Percentiles rank a stretch among this genome's conserved stretches.
Evolutionary conservation across 2,888 invertebrate genomes (phyloP).

Genomic region (Phrixothrix hirtus): DNA sequence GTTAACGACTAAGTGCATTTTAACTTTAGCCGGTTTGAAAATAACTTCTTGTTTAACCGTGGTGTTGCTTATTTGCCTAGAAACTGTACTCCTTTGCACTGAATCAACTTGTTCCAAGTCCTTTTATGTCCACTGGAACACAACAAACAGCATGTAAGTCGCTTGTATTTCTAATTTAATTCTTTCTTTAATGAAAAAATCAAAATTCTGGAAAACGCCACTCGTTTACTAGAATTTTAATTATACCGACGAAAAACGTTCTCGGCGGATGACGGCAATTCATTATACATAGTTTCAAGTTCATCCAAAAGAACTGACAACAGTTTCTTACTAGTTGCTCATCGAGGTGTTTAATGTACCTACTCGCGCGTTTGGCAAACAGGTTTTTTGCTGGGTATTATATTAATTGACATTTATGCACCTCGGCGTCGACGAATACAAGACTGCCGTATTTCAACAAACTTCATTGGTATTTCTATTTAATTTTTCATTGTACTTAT

Average conservation of each 20-base stretch:
- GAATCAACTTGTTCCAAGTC: slow-evolving; percentile 77
- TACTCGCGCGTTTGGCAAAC: slow-evolving; percentile 23
- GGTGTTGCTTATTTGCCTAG: slow-evolving; percentile 60
- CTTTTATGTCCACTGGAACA: slow-evolving; percentile 89
- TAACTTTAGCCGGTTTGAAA: slow-evolving; percentile 44
- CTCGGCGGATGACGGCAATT: not conserved
- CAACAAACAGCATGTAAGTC: slow-evolving; percentile 81
- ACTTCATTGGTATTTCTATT: slow-evolving; percentile 14
- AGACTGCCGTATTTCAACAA: not conserved
- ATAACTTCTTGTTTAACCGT: slow-evolving; percentile 61
- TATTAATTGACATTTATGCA: slow-evolving; percentile 28
- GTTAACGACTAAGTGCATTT: slow-evolving; percentile 45
- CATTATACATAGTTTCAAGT: slow-evolving; percentile 2
- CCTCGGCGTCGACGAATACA: slow-evolving; percentile 14
- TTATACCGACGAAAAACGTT: not conserved
- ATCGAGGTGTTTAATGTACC: slow-evolving; percentile 18
- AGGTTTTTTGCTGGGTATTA: slow-evolving; percentile 22
- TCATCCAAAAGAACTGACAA: slow-evolving; percentile 14
- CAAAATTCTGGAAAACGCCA: too few species aligned
- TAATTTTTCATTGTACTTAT: slow-evolving; percentile 19
- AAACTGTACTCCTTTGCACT: slow-evolving; percentile 62
- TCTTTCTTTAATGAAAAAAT: too few species aligned
- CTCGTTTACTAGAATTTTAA: too few species aligned
- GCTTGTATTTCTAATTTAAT: not conserved
- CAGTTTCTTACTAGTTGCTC: slow-evolving; percentile 8